phyloP scores from a whole-genome alignment of 1,140 invertebrate species.

The Drosophila sturtevanti region DNA sequence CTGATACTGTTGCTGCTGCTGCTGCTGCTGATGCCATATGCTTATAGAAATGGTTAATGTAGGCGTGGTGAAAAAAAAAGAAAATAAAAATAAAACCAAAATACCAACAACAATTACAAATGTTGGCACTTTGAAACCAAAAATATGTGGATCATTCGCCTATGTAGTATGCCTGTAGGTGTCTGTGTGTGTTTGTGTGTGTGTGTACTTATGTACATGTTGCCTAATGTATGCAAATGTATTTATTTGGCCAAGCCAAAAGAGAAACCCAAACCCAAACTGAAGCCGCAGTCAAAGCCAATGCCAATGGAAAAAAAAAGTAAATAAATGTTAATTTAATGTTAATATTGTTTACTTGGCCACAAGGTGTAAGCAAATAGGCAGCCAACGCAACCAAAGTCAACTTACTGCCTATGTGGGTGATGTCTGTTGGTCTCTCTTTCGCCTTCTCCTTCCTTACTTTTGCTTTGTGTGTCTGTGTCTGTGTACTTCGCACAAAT shows the following conservation, averaged over 20 bases:
- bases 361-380: constrained; percentile 57
- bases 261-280: not conserved
- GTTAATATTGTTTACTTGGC: constrained; percentile 66
- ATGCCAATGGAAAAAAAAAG: constrained; percentile 23
- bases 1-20: not conserved
- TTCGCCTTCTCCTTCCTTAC: not conserved
- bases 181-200: not conserved
- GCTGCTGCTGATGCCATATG: not conserved
- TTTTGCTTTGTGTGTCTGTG: not conserved
- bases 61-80: constrained; percentile 28
- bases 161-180: not conserved
- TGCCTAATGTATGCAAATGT: constrained; percentile 75
- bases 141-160: constrained; percentile 26
- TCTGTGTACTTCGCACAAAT: constrained; percentile 29
- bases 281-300: not conserved
- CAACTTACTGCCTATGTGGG: constrained; percentile 7
- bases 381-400: constrained; percentile 22
- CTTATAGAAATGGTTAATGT: constrained; percentile 5
- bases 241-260: constrained; percentile 54
- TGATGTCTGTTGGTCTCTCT: not conserved
- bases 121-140: constrained; percentile 12
- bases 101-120: constrained; percentile 29
- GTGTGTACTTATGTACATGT: constrained; percentile 34
- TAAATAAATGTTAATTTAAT: constrained; percentile 80
- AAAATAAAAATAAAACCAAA: constrained; percentile 3